Percentiles rank a stretch among this genome's conserved stretches.
phyloP scores from a whole-genome alignment of 2,888 invertebrate species.

The Meloe dianella region DNA sequence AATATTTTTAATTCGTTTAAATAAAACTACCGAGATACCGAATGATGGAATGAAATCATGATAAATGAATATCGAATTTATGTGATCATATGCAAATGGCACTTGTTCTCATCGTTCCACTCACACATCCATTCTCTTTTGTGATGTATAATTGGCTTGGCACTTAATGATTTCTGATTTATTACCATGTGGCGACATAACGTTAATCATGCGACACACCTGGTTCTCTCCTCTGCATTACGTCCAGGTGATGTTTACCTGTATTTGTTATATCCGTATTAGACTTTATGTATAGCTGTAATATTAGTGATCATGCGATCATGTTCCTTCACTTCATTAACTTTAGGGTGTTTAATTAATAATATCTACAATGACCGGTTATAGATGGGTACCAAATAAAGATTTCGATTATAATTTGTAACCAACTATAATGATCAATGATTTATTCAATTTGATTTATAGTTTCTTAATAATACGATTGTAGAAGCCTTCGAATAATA shows the following conservation, averaged over 20 bases:
- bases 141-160: slow-evolving; percentile 51
- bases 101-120: slow-evolving; percentile 43
- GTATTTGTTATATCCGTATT: neutral
- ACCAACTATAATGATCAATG: neutral
- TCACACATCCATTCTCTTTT: slow-evolving; percentile 19
- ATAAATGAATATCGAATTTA: slow-evolving; percentile 43
- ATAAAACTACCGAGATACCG: slow-evolving; percentile 9
- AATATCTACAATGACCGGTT: neutral
- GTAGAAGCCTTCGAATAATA: too few relatives aligned
- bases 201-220: slow-evolving; percentile 49
- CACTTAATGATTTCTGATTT: slow-evolving; percentile 53
- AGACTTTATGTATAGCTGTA: neutral
- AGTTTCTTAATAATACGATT: neutral
- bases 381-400: neutral
- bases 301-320: neutral
- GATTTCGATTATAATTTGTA: neutral
- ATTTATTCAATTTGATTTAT: neutral
- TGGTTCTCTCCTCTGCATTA: slow-evolving; percentile 35
- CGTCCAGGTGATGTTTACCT: slow-evolving; percentile 10
- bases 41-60: slow-evolving; percentile 22
- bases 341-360: neutral
- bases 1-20: too few relatives aligned
- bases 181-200: slow-evolving; percentile 44
- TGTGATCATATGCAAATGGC: slow-evolving; percentile 44
- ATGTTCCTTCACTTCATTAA: neutral